Base-by-base conservation (phyloP, 2,113 vertebrate genomes). In the Micromys minutus region DNA sequence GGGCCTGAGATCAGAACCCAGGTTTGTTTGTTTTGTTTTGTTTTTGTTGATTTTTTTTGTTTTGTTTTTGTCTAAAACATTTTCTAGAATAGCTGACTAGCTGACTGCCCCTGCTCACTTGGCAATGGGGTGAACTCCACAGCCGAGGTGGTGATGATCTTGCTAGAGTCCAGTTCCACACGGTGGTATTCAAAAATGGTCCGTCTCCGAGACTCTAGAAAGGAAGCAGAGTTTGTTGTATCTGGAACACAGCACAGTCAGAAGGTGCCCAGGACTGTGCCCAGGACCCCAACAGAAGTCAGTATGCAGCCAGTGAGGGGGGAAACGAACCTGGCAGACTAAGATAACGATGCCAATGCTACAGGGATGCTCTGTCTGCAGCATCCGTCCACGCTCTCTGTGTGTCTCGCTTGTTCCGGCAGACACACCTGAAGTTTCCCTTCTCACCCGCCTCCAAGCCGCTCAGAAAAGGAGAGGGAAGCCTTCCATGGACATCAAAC, bases 151-250 rank as follows among this genome's bases (percentile, higher is more conserved):
- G 84, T 99, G 87, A 95, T 93, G 79, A 99, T 99, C 97, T 98
- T 99, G 94, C 98, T 97, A 91, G 98, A 98, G 97, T 99, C 98
- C 69, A 99, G 98, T 97, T 99, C 99, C 96, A 99, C 99, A 0
- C 99, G 99, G 59, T 99, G 99, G 52, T 99, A 99, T 86, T 99
- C 99, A 0, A 99, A 99, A 97, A 99, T 99, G 0, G 99, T 99
- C 31, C 98, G 97, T 2, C 97, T 98, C 42, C 97, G 98, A 19
- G 98, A 96, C 93, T 99, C 99, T 99, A 98, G 34, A 97, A 95
- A 42, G 84, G 22, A 97, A 93, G 36, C 87, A 1, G 72, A 65
- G 47, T 26, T 26, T 65, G 10, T 34, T 5, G 9, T 17, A 7
- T 79, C 8, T 36, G 72, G 21, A 34, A 9, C 71, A 5, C 5